These are phyloP conservation scores for Drosophila peninsularis DNA, from an alignment of 2,888 invertebrate genomes.

Conservation along the genomic window DNA sequence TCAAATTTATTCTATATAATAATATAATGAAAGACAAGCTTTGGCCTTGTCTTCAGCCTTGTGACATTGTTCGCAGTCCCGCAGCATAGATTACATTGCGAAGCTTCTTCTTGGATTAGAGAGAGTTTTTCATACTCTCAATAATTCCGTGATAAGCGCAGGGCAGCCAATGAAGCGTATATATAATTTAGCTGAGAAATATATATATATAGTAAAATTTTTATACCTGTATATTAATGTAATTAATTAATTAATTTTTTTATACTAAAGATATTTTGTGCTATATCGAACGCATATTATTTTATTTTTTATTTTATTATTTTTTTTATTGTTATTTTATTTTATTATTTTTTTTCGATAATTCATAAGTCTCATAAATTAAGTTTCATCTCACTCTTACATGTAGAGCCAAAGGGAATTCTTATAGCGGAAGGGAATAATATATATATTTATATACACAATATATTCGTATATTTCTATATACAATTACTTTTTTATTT, in stretches of 20 bases:
- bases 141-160: not conserved
- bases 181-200: not conserved
- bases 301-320: too few relatives aligned
- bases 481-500: not conserved
- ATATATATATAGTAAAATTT: too few relatives aligned
- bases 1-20: slow-evolving; percentile 35
- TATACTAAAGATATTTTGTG: too few relatives aligned
- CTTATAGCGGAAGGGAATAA: not conserved
- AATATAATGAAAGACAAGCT: slow-evolving; percentile 45
- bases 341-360: too few relatives aligned
- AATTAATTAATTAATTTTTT: too few relatives aligned
- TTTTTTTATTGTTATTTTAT: too few relatives aligned
- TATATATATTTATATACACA: not conserved
- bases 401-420: not conserved
- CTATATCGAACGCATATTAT: too few relatives aligned
- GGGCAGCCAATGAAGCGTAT: not conserved
- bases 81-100: not conserved
- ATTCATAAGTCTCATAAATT: too few relatives aligned
- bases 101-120: not conserved
- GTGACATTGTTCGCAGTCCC: slow-evolving; percentile 1
- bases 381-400: not conserved
- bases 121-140: not conserved
- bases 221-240: too few relatives aligned
- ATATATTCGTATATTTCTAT: not conserved
- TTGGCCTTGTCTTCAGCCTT: slow-evolving; percentile 30